Conservation (phyloP, 2,888 invertebrate species). For the Caenorhabditis sp. region DNA sequence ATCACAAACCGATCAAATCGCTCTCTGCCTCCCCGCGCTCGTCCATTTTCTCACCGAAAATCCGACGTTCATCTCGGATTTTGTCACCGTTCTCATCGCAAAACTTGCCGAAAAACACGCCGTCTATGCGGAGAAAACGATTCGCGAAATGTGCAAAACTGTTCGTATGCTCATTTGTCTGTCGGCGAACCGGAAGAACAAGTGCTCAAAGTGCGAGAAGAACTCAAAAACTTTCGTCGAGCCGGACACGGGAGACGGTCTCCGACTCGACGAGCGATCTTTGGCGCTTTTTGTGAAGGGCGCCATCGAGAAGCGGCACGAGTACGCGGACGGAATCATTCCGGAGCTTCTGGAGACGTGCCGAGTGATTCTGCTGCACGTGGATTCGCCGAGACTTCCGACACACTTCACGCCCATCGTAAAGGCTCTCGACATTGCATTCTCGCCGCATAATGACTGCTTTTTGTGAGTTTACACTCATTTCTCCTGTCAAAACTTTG, state of each 20-base stretch:
- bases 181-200: constrained; percentile 7
- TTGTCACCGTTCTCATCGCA: background rate
- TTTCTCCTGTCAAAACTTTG: background rate
- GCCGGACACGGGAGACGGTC: background rate
- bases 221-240: background rate
- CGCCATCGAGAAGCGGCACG: background rate
- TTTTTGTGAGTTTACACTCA: constrained; percentile 10
- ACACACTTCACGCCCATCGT: constrained; percentile 10
- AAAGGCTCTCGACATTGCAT: constrained; percentile 4
- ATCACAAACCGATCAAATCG: background rate
- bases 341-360: constrained; percentile 6
- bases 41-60: constrained; percentile 5
- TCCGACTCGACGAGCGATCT: constrained; percentile 14
- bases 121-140: constrained; percentile 1
- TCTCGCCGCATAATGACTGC: background rate
- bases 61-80: constrained; percentile 2
- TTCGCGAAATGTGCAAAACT: background rate
- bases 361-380: constrained; percentile 16
- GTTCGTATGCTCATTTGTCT: background rate
- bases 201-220: constrained; percentile 12
- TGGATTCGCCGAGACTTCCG: constrained; percentile 1
- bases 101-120: constrained; percentile 3
- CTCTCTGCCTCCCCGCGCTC: constrained; percentile 22
- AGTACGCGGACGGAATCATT: background rate
- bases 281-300: constrained; percentile 1